A percentile compares a stretch with the other conserved stretches of the same genome.
phyloP scores from a whole-genome alignment of 2,113 vertebrate species.

The Dunckerocampus dactyliophorus region DNA sequence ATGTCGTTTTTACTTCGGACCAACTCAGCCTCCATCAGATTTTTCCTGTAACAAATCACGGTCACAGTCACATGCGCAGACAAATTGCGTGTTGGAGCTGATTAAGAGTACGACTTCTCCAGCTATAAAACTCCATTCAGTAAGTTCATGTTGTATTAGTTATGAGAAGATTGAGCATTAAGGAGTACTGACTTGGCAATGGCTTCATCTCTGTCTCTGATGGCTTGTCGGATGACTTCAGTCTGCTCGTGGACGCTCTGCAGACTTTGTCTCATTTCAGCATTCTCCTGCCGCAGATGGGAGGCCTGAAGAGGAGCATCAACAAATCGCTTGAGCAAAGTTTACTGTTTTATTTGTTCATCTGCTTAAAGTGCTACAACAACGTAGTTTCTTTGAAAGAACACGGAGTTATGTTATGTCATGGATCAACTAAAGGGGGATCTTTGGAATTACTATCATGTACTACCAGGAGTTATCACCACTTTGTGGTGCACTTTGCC shows the following conservation, averaged over 20 bases:
- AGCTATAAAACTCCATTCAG: too few relatives aligned
- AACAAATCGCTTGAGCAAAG: not conserved
- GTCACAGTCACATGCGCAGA: not conserved
- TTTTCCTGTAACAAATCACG: conserved; percentile 69
- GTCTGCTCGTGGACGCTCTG: conserved; percentile 35
- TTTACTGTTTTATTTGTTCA: not conserved
- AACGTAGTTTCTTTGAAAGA: too few relatives aligned
- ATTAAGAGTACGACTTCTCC: too few relatives aligned
- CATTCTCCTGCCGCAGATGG: conserved; percentile 58
- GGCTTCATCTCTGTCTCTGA: conserved; percentile 80
- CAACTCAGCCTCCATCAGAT: conserved; percentile 77
- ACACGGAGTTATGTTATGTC: too few relatives aligned
- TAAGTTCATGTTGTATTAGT: not conserved
- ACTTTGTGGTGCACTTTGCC: too few relatives aligned
- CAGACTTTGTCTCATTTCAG: conserved; percentile 43
- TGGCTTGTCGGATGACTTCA: conserved; percentile 65
- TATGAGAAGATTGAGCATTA: not conserved
- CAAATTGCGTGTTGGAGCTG: not conserved
- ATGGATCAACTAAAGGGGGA: too few relatives aligned
- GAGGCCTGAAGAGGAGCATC: conserved; percentile 35
- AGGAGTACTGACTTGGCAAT: conserved; percentile 74
- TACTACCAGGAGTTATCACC: too few relatives aligned
- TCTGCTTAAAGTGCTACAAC: not conserved
- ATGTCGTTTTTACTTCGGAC: conserved; percentile 74
- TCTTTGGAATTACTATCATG: too few relatives aligned